phyloP scores from a whole-genome alignment of 2,113 vertebrate genomes.

The Zosterops lateralis region DNA sequence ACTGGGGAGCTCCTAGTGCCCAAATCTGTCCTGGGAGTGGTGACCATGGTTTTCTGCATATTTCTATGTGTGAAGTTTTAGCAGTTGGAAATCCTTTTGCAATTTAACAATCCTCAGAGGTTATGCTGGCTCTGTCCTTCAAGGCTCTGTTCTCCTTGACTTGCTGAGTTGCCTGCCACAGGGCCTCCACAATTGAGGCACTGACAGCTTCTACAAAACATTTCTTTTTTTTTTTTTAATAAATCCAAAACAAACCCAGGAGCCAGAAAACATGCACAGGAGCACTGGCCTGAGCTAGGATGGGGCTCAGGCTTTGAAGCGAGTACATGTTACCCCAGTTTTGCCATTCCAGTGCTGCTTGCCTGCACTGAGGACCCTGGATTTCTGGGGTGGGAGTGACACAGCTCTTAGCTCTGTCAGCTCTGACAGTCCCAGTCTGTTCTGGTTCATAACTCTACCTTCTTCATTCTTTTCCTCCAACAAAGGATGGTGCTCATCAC shows the following conservation, averaged over 20 bases:
- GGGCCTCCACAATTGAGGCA: background rate
- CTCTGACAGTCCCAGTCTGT: background rate
- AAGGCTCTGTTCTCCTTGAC: background rate
- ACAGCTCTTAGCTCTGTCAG: background rate
- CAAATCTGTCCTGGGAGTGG: background rate
- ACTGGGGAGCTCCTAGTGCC: background rate
- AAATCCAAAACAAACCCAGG: background rate
- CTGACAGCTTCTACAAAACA: background rate
- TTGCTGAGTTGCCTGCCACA: fast-evolving
- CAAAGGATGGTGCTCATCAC: background rate
- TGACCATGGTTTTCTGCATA: background rate
- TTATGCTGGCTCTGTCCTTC: background rate
- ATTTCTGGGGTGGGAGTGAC: background rate
- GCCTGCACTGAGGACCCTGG: background rate
- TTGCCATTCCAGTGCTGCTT: background rate
- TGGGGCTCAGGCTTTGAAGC: background rate
- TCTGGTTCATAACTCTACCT: background rate
- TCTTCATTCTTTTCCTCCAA: background rate
- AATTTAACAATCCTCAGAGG: background rate
- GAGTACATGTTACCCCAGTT: fast-evolving
- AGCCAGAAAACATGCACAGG: background rate
- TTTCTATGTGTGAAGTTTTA: background rate
- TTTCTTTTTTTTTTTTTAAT: background rate
- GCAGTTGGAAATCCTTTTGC: background rate
- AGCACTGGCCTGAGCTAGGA: background rate